Evolutionary conservation across 2,797 vertebrate species (phyloP).

Genomic region (Phylloscopus collybita): DNA sequence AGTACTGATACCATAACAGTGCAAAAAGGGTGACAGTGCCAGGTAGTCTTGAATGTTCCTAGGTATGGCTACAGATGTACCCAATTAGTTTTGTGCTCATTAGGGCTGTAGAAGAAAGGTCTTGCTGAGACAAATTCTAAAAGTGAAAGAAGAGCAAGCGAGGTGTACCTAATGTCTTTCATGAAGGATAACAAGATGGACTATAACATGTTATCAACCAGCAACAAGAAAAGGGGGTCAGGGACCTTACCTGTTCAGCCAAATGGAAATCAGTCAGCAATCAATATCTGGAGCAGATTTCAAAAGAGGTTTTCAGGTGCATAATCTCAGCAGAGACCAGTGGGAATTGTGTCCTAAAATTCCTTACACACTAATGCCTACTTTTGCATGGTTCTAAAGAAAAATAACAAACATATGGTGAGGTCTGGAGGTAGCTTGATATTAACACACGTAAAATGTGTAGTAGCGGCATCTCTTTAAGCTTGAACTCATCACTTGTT

Average conservation of each 20-base stretch:
- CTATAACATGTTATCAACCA: background rate
- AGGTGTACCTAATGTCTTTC: background rate
- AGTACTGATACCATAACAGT: background rate
- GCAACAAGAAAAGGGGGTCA: background rate
- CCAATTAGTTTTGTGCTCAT: background rate
- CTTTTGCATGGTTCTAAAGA: background rate
- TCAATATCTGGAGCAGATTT: background rate
- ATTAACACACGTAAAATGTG: rapidly evolving
- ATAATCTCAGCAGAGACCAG: background rate
- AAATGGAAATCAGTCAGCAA: slow-evolving; percentile 29
- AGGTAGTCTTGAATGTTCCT: background rate
- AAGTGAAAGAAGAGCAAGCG: background rate
- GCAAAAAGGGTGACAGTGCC: background rate
- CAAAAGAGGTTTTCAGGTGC: background rate
- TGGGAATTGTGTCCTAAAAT: background rate
- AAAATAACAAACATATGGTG: background rate
- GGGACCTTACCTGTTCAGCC: background rate
- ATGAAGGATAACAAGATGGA: background rate
- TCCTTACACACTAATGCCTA: background rate
- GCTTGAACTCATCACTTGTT: background rate
- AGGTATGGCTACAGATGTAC: background rate
- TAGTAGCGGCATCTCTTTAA: background rate
- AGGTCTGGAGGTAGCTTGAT: background rate
- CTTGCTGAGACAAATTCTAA: background rate
- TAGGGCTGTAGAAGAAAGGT: background rate